phyloP scores from a whole-genome alignment of 2,888 invertebrate species.

The Drosophila barbarae region DNA sequence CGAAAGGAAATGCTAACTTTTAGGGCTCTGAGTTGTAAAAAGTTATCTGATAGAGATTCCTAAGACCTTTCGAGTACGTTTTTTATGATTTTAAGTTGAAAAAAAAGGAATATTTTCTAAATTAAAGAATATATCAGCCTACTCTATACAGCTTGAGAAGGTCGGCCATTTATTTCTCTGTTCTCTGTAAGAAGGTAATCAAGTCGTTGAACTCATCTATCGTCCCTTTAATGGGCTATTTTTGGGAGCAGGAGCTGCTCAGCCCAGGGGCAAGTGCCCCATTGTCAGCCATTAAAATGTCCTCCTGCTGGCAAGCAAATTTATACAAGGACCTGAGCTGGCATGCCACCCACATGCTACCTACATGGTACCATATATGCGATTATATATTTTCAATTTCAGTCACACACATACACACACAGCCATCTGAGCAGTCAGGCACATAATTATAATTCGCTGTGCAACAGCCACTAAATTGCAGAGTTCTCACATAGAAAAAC shows the following conservation, averaged over 20 bases:
- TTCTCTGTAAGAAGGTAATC: constrained; percentile 3
- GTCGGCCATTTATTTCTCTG: not conserved
- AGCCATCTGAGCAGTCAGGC: constrained; percentile 25
- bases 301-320: constrained; percentile 3
- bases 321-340: constrained; percentile 6
- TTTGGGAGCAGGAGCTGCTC: constrained; percentile 9
- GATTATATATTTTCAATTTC: constrained; percentile 40
- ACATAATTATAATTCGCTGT: constrained; percentile 63
- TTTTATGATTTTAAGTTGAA: not conserved
- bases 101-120: too few species aligned
- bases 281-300: constrained; percentile 37
- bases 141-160: not conserved
- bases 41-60: too few species aligned
- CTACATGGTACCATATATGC: not conserved
- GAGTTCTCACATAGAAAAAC: constrained; percentile 23
- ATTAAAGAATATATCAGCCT: not conserved
- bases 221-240: constrained; percentile 29
- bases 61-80: not conserved
- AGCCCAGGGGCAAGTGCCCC: constrained; percentile 16
- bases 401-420: constrained; percentile 1
- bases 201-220: constrained; percentile 9
- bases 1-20: not conserved
- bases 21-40: not conserved
- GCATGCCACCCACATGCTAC: not conserved
- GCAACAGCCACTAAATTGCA: constrained; percentile 51